Evolutionary conservation across 2,113 vertebrate genomes (phyloP).

Genomic region (Phalacrocorax aristotelis): DNA sequence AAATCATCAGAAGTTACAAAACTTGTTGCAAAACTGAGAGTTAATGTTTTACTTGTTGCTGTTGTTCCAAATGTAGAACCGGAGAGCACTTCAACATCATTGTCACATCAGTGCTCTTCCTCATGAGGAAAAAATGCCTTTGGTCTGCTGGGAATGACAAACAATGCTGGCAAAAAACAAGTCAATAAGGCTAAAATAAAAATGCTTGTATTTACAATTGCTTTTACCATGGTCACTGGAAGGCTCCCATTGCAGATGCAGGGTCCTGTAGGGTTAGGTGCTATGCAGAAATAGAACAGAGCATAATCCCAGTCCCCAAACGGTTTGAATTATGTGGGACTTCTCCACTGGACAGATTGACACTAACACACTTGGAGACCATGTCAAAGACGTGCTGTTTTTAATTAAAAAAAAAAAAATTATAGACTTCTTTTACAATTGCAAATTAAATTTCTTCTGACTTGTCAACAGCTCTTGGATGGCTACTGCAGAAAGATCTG

Average conservation of each 20-base stretch:
- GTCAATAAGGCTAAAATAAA: neutral
- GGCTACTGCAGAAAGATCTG: neutral
- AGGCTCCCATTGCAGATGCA: neutral
- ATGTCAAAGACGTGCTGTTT: neutral
- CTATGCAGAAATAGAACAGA: neutral
- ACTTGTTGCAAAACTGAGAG: neutral
- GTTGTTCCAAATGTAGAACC: neutral
- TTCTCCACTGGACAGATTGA: neutral
- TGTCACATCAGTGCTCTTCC: neutral
- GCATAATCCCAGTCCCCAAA: neutral
- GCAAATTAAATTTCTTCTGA: neutral
- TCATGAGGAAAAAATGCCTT: neutral
- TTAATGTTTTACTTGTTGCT: neutral
- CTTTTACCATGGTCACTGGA: neutral
- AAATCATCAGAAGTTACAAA: neutral
- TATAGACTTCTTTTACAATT: neutral
- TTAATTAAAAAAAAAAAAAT: neutral
- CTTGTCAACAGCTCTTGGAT: neutral
- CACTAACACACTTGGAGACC: neutral
- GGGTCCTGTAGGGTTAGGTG: neutral
- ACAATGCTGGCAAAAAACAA: constrained; percentile 42
- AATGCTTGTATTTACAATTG: neutral
- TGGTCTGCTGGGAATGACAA: neutral
- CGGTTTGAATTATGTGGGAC: neutral
- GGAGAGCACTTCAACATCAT: neutral